Evolutionary conservation across 2,888 invertebrate species (phyloP).

Genomic region (Ochropleura leucogaster): DNA sequence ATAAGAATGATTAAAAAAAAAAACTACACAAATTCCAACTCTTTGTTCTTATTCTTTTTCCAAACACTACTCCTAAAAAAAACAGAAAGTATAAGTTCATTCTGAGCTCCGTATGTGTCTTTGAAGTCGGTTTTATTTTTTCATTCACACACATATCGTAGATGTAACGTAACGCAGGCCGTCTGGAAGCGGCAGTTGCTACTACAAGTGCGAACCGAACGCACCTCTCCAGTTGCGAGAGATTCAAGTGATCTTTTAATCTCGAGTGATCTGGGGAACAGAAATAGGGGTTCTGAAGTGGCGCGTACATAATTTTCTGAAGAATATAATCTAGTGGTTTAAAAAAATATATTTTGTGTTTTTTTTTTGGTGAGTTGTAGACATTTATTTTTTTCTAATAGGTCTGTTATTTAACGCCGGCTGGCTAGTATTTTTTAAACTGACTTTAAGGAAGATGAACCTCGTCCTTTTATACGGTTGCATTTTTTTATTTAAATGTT

Average conservation of each 20-base stretch:
- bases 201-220: constrained; percentile 58
- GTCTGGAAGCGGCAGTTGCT: constrained; percentile 63
- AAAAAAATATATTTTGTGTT: neutral
- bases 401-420: neutral
- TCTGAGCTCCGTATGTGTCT: constrained; percentile 26
- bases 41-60: neutral
- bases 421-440: too few species aligned
- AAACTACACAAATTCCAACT: neutral
- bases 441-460: too few species aligned
- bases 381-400: neutral
- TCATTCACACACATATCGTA: constrained; percentile 18
- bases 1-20: neutral
- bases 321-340: constrained; percentile 3
- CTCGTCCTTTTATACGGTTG: too few species aligned
- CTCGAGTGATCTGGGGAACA: constrained; percentile 55
- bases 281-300: constrained; percentile 50
- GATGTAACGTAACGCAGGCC: constrained; percentile 48
- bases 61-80: constrained; percentile 36
- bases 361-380: neutral
- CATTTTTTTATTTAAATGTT: too few species aligned
- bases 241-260: constrained; percentile 57
- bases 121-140: constrained; percentile 61
- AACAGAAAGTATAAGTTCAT: too few species aligned
- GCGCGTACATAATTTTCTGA: constrained; percentile 3
- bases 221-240: constrained; percentile 61